Conservation (phyloP, 2,888 invertebrate species). For the Andrena praecox region DNA sequence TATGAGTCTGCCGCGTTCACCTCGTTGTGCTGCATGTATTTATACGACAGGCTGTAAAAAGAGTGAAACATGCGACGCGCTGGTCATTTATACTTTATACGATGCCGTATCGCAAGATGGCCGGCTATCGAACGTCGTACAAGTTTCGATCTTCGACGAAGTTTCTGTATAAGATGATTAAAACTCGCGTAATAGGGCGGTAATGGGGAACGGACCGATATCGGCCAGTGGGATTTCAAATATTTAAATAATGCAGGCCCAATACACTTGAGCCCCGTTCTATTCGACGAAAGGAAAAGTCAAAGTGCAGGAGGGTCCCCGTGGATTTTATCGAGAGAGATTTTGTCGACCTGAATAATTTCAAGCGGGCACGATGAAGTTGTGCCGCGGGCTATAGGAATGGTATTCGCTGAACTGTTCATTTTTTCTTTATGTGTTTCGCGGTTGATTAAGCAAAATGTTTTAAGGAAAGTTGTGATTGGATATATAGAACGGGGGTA, state of each 20-base stretch:
- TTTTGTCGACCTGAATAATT: neutral
- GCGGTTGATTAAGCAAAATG: neutral
- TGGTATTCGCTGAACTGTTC: neutral
- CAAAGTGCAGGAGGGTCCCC: neutral
- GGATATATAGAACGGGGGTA: neutral
- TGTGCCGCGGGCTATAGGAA: neutral
- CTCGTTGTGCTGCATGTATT: slow-evolving; percentile 8
- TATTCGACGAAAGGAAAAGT: slow-evolving; percentile 21
- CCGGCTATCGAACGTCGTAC: neutral
- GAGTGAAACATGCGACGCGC: slow-evolving; percentile 23
- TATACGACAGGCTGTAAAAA: slow-evolving; percentile 34
- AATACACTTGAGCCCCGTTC: slow-evolving; percentile 23
- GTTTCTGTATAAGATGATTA: slow-evolving; percentile 3
- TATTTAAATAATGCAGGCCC: slow-evolving; percentile 21
- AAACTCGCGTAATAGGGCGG: neutral
- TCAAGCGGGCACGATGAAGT: neutral
- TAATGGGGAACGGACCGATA: slow-evolving; percentile 12
- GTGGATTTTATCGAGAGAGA: neutral
- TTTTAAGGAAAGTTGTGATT: neutral
- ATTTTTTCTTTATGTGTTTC: neutral
- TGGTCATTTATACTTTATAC: neutral
- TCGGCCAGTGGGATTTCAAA: slow-evolving; percentile 21
- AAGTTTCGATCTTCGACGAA: neutral
- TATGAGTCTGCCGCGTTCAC: slow-evolving; percentile 24
- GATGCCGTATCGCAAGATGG: neutral